Base-by-base conservation (phyloP, 2,797 vertebrate genomes). In the Scomberomorus guttatus region DNA sequence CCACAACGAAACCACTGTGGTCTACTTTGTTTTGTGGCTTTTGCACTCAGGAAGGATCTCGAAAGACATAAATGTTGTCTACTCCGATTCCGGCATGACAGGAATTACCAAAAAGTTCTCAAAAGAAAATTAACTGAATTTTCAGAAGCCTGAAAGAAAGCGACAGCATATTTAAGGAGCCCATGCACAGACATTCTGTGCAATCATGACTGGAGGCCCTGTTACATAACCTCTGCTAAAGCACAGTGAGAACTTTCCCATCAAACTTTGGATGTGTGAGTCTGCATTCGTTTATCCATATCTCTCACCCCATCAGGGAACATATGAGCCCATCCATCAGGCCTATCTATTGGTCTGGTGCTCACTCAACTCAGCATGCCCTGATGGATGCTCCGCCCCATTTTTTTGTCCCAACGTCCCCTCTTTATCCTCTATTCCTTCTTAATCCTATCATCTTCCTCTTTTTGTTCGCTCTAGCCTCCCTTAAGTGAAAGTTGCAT, bases 291-390 rank as follows among this genome's bases (percentile, higher is more conserved):
- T 62, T 24, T 9, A 44, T 72, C 59, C 66, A 55, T 84, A 87
- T 90, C 79, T 72, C 22, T 25, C 3, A 56, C 37, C 18, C 72
- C 73, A 87, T 86, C 82, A 18, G 75, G 8, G 62, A 82, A 83
- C 74, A 77, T 34, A 79, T 54, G 58, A 86, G 64, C 17, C 82
- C 34, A 25, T 85, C 74, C 69, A 57, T 75, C 81, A 67, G 55
- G 17, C 51, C 59, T 37, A 44, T 85, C 76, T 71, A 27, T 46
- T 50, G 34, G 58, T 79, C 79, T 59, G 27, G 5, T 34, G 34
- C 68, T 85, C 61, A 70, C 51, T 73, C 81, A 72, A 46, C 68
- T 82, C 44, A 37, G 25, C 6, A 51, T 46, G 17, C 44, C 63
- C 59, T 2, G 39, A 65, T 52, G 24, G 37, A 72, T 9, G 25